Percentiles rank a stretch among this genome's conserved stretches.
phyloP scores from a whole-genome alignment of 1,140 invertebrate species.

The Drosophila leontia region DNA sequence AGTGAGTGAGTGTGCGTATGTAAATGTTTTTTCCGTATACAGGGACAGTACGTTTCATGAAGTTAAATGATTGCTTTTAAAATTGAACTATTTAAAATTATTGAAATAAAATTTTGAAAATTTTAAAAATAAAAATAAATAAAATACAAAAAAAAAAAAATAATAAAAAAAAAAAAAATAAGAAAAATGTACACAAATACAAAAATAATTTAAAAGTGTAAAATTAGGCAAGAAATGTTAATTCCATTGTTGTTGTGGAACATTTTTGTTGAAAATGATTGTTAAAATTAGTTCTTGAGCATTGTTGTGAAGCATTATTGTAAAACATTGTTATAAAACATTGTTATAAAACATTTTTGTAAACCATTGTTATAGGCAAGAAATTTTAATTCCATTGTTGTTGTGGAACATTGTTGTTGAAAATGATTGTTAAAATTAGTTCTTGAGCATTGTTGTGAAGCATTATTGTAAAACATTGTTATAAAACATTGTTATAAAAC shows the following conservation, averaged over 20 bases:
- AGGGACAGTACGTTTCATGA: conserved; percentile 18
- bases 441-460: too few species aligned
- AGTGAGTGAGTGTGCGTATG: conserved; percentile 15
- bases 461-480: too few species aligned
- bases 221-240: neutral
- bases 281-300: neutral
- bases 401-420: too few species aligned
- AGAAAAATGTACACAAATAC: too few species aligned
- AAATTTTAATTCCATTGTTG: too few species aligned
- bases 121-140: neutral
- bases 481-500: too few species aligned
- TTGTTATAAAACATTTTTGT: too few species aligned
- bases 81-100: neutral
- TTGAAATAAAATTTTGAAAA: neutral
- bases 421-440: too few species aligned
- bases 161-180: neutral
- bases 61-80: neutral
- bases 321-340: too few species aligned
- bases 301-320: neutral
- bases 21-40: conserved; percentile 19
- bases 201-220: neutral
- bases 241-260: neutral
- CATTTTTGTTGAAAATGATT: neutral
- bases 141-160: too few species aligned
- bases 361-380: too few species aligned